These are phyloP conservation scores for Itoplectis maculator DNA, from an alignment of 2,888 invertebrate genomes.

Conservation along the genomic window DNA sequence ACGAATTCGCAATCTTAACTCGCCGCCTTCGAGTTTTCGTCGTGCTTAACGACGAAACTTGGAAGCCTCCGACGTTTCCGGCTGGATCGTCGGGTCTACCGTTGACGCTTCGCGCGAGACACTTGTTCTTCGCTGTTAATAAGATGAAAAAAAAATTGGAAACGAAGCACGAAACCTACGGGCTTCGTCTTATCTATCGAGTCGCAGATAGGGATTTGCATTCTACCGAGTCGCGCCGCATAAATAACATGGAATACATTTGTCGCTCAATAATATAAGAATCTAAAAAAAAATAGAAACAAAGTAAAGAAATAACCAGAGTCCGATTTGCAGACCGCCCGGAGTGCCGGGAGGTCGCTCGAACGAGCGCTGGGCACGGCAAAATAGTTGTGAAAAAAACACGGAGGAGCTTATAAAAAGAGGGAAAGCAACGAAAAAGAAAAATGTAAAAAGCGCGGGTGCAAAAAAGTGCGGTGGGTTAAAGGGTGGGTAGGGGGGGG, in stretches of 20 bases:
- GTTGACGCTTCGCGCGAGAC: no score
- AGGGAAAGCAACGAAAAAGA: slow-evolving; percentile 17
- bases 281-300: neutral
- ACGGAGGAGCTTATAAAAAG: slow-evolving; percentile 7
- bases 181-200: no score
- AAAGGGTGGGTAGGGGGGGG: slow-evolving; percentile 65
- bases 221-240: neutral
- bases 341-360: neutral
- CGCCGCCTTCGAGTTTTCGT: neutral
- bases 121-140: no score
- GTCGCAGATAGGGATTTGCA: no score
- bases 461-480: slow-evolving; percentile 54
- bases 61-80: neutral
- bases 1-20: slow-evolving; percentile 6
- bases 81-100: no score
- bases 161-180: no score
- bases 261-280: neutral
- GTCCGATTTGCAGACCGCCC: slow-evolving; percentile 4
- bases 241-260: neutral
- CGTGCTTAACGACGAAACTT: neutral
- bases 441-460: slow-evolving; percentile 42
- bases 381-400: slow-evolving; percentile 6
- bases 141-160: no score
- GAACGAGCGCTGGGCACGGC: neutral
- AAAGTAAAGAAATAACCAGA: neutral